Evolutionary conservation across 2,797 vertebrate genomes (phyloP).

Genomic region (Bradypodion ventrale): DNA sequence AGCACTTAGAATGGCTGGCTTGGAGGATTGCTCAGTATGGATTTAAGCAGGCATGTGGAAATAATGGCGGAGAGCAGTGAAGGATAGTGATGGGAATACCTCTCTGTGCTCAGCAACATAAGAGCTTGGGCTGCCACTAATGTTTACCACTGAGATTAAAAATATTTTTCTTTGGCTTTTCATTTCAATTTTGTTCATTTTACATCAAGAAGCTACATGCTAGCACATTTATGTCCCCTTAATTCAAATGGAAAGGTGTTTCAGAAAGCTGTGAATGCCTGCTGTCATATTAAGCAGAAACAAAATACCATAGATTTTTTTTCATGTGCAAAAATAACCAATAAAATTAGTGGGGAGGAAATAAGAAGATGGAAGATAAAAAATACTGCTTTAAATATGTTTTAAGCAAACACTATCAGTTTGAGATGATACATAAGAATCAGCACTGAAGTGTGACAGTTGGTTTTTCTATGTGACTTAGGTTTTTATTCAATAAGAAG

Average conservation of each 20-base stretch:
- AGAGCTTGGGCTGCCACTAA: not conserved
- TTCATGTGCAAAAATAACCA: not conserved
- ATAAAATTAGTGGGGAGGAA: not conserved
- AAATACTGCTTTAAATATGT: not conserved
- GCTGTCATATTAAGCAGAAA: not conserved
- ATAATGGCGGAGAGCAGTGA: no score
- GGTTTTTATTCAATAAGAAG: not conserved
- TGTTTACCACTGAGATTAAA: not conserved
- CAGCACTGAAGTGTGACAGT: not conserved
- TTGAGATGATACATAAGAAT: not conserved
- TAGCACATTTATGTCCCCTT: not conserved
- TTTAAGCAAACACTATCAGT: not conserved
- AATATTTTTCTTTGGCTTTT: not conserved
- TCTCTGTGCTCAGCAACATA: not conserved
- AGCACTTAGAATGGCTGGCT: not conserved
- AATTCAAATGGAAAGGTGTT: not conserved
- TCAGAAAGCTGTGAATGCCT: constrained; percentile 21
- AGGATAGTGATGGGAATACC: not conserved
- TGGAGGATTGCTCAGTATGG: not conserved
- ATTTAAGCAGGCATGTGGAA: not conserved
- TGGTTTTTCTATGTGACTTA: not conserved
- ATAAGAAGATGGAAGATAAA: not conserved
- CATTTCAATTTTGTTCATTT: not conserved
- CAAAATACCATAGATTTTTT: constrained; percentile 10
- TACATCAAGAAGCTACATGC: not conserved